A percentile compares a stretch with the other conserved stretches of the same genome.
These are phyloP conservation scores for Myotis daubentonii DNA, from an alignment of 2,797 vertebrate species.

Conservation along the genomic window DNA sequence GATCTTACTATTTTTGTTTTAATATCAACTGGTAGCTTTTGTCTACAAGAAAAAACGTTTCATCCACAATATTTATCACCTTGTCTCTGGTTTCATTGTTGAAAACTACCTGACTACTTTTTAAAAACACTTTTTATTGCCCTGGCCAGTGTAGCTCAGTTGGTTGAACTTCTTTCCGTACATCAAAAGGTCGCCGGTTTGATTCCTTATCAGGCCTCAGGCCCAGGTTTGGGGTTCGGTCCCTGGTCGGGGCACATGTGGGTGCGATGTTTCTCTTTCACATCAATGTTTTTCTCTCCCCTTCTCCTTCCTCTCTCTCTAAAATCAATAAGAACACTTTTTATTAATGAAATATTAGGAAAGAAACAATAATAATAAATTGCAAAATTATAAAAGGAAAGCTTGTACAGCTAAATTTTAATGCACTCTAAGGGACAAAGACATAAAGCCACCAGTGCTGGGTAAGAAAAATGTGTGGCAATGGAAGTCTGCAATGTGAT, in stretches of 20 bases:
- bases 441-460: not conserved
- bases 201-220: not conserved
- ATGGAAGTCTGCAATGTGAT: conserved; percentile 23
- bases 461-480: conserved; percentile 45
- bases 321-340: not conserved
- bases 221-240: not conserved
- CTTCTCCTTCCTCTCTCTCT: not conserved
- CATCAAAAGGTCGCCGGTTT: not conserved
- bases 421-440: conserved; percentile 33
- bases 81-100: conserved; percentile 40
- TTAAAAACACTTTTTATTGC: not conserved
- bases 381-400: conserved; percentile 19
- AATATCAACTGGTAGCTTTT: conserved; percentile 44
- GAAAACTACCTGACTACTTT: not conserved
- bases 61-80: conserved; percentile 8
- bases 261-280: not conserved
- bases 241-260: not conserved
- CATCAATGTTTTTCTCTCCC: not conserved
- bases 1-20: not conserved
- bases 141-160: not conserved
- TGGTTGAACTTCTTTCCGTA: not conserved
- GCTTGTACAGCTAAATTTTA: conserved; percentile 23
- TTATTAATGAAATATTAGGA: conserved; percentile 55
- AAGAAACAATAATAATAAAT: conserved; percentile 14
- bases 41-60: conserved; percentile 40